Conservation (phyloP, 2,797 vertebrate species). For the Bryconaethiops microstoma region DNA sequence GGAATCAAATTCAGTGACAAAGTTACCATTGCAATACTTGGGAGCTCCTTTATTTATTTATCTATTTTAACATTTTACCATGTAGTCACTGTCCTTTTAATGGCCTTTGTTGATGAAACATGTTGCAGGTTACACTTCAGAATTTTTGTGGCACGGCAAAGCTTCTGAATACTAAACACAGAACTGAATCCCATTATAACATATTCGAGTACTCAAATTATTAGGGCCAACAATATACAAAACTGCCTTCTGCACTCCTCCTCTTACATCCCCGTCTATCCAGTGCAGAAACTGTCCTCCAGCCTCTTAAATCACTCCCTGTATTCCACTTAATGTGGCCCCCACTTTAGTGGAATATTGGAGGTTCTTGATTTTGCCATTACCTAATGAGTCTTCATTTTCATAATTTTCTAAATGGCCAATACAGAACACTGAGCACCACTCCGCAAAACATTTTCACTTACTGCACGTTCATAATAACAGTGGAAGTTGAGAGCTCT, state of each 20-base stretch:
- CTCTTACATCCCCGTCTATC: neutral
- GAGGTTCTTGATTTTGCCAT: slow-evolving; percentile 27
- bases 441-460: slow-evolving; percentile 63
- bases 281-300: neutral
- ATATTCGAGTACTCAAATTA: no score
- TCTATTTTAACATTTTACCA: no score
- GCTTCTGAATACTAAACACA: no score
- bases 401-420: slow-evolving; percentile 59
- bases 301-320: slow-evolving; percentile 1
- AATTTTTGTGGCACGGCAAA: no score
- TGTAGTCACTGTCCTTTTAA: no score
- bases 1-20: no score
- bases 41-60: no score
- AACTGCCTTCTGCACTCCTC: neutral
- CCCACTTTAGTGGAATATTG: slow-evolving; percentile 13
- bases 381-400: slow-evolving; percentile 69
- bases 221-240: no score
- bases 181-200: no score
- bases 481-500: slow-evolving; percentile 70
- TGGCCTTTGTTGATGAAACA: no score
- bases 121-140: no score
- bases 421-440: slow-evolving; percentile 68
- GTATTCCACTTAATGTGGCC: slow-evolving; percentile 15
- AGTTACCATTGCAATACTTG: no score
- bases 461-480: slow-evolving; percentile 61